Evolutionary conservation across 2,113 vertebrate genomes (phyloP).

Genomic region (Sinocyclocheilus maitianheensis): DNA sequence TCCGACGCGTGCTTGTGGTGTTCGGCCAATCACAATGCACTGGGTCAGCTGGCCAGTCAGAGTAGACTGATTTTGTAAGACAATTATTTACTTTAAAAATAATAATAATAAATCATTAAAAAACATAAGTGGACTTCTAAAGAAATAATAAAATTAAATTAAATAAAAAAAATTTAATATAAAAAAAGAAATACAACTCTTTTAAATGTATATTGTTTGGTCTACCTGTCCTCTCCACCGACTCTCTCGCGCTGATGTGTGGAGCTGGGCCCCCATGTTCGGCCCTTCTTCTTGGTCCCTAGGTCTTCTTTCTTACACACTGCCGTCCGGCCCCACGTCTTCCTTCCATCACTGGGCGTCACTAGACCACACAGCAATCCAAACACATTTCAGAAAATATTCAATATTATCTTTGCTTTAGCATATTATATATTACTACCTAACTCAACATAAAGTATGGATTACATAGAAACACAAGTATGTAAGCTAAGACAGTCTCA

Average conservation of each 20-base stretch:
- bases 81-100: too few relatives aligned
- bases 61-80: too few relatives aligned
- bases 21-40: too few relatives aligned
- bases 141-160: too few relatives aligned
- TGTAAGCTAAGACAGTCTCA: background rate
- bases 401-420: background rate
- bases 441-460: background rate
- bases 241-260: conserved; percentile 84
- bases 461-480: background rate
- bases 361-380: conserved; percentile 67
- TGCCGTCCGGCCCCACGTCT: conserved; percentile 84
- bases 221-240: conserved; percentile 86
- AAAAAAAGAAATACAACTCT: background rate
- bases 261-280: conserved; percentile 92
- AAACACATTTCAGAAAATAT: background rate
- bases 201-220: background rate
- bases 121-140: too few relatives aligned
- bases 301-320: conserved; percentile 84
- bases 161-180: too few relatives aligned
- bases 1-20: too few relatives aligned
- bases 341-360: conserved; percentile 84
- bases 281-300: conserved; percentile 86
- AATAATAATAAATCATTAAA: too few relatives aligned
- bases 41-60: too few relatives aligned
- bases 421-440: background rate